A percentile compares a stretch with the other conserved stretches of the same genome.
phyloP scores from a whole-genome alignment of 1,140 invertebrate species.

The Pomacea maculata region DNA sequence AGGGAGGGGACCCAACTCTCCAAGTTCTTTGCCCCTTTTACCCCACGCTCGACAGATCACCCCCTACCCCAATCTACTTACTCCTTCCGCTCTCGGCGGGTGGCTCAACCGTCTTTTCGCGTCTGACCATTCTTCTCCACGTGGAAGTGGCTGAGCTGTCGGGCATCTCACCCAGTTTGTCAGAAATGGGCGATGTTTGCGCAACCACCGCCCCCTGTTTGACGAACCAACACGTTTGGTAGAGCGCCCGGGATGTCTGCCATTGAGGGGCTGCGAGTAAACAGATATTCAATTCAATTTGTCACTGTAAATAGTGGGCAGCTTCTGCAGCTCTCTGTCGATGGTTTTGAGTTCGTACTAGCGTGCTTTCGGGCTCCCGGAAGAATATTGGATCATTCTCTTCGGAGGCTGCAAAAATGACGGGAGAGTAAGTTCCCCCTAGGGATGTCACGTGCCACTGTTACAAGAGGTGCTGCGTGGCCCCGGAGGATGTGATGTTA shows the following conservation, averaged over 20 bases:
- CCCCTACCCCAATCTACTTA: not conserved
- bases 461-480: not conserved
- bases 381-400: constrained; percentile 10
- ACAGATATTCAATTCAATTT: constrained; percentile 36
- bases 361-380: not conserved
- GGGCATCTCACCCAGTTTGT: constrained; percentile 2
- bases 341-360: constrained; percentile 3
- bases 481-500: no score
- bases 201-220: constrained; percentile 13
- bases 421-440: not conserved
- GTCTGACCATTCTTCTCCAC: not conserved
- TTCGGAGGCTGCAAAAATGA: constrained; percentile 8
- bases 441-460: constrained; percentile 10
- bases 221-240: constrained; percentile 3
- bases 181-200: constrained; percentile 16
- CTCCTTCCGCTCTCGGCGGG: not conserved
- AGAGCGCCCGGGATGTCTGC: not conserved
- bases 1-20: constrained; percentile 1
- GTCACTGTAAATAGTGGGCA: constrained; percentile 28
- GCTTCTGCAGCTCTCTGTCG: not conserved
- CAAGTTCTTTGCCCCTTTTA: not conserved
- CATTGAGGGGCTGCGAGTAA: constrained; percentile 23
- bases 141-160: not conserved
- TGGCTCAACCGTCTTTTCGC: not conserved
- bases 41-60: not conserved